Percentiles rank a stretch among this genome's conserved stretches.
phyloP scores from a whole-genome alignment of 1,140 invertebrate genomes.

The Tetragnatha versicolor region DNA sequence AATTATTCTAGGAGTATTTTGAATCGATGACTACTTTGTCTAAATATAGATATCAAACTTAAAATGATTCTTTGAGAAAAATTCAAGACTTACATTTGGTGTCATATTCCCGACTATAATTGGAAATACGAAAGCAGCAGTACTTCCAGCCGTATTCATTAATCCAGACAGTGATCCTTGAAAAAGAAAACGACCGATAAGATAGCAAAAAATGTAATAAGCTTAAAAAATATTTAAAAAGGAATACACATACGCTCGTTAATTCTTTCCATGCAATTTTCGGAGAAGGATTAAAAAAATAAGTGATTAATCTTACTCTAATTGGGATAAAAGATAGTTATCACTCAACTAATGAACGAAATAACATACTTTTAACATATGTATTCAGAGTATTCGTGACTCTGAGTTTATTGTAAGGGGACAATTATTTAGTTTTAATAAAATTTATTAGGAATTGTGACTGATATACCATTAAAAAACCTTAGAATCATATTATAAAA shows the following conservation, averaged over 20 bases:
- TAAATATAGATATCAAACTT: no score
- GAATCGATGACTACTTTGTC: no score
- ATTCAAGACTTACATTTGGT: constrained; percentile 24
- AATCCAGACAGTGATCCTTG: constrained; percentile 3
- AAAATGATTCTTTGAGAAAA: no score
- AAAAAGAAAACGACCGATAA: background rate
- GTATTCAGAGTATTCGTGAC: no score
- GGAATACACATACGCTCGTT: background rate
- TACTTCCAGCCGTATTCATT: background rate
- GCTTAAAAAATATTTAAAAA: background rate
- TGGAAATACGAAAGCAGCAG: background rate
- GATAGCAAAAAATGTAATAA: background rate
- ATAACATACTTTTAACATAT: background rate
- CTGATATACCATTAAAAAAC: no score
- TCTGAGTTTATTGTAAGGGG: no score
- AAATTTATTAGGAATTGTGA: no score
- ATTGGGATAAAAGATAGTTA: background rate
- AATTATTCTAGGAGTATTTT: no score
- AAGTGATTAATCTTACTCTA: background rate
- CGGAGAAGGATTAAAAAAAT: background rate
- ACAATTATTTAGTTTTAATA: no score
- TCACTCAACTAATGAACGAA: background rate
- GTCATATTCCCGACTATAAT: constrained; percentile 5
- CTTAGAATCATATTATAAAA: no score
- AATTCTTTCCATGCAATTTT: background rate